Base-by-base conservation (phyloP, 2,888 invertebrate species). In the Phyllotreta cruciferae region DNA sequence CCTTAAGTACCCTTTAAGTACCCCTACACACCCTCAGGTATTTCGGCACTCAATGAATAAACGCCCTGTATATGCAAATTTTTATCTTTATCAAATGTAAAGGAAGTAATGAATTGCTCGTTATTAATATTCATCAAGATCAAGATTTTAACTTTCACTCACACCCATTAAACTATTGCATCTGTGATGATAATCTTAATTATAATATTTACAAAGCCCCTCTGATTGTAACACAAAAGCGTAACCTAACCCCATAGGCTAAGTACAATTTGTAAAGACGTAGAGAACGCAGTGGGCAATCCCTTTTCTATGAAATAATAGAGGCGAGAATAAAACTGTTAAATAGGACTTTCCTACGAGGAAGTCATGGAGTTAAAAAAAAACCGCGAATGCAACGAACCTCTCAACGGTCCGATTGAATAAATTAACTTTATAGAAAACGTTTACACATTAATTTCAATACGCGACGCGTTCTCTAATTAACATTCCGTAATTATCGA, bases 351-450 rank as follows among this genome's bases (percentile, higher is more conserved):
- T 53, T 53, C 53, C 49, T 61, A 61, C 44, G 56, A 66, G 66
- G 64, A 66, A 62, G 64, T 58, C 10, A 24, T 42, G 4, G 56
- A 58, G 24, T 24, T 24, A 24, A 24, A 24, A 24, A 53, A 64
- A 60, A 64, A 52, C n/a, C 60, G 63, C 24, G 63, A 54, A 62
- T 62, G 62, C 64, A 64, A 66, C 58, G 58, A 66, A 60, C 44
- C 50, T 63, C 63, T 63, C 39, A 45, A 57, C 52, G 42, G 56
- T 14, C 56, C 5, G 52, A 52, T 47, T 37, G 7, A 24, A 36
- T 56, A 35, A 49, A 24, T 24, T 24, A 24, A 24, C 24, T 24
- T 24, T 24, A 24, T 24, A 24, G 24, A 24, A 24, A 24, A 24
- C 24, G 24, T 24, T 24, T 24, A 24, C 24, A 24, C 24, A 24